Percentiles rank a stretch among this genome's conserved stretches.
Conservation (phyloP, 92 coral and sea anemone genomes). For the Zoanthus sansibaricus region DNA sequence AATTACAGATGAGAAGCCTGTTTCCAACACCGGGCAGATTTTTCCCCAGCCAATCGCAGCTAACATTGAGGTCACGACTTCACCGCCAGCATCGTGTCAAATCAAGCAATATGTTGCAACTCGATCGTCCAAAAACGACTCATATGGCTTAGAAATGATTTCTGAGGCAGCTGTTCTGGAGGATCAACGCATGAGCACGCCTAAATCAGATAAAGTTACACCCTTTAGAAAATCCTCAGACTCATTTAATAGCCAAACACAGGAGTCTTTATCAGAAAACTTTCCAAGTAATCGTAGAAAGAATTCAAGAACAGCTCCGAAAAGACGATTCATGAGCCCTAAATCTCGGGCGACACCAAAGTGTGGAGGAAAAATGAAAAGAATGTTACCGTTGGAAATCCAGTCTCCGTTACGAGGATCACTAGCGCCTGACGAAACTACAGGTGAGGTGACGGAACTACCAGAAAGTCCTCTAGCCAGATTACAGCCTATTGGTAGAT, state of each 20-base stretch:
- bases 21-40: neutral
- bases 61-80: conserved; percentile 32
- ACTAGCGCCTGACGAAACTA: neutral
- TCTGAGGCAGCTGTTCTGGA: conserved; percentile 13
- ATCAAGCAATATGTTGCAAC: conserved; percentile 7
- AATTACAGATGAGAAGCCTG: neutral
- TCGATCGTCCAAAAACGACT: neutral
- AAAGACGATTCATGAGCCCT: neutral
- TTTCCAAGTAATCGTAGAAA: neutral
- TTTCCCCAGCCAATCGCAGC: conserved; percentile 24
- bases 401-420: neutral
- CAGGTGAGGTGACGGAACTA: neutral
- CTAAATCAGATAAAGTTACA: neutral
- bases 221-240: neutral
- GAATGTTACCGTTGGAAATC: neutral
- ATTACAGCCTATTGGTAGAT: neutral
- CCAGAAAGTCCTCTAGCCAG: conserved; percentile 28
- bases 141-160: conserved; percentile 1
- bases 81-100: conserved; percentile 14
- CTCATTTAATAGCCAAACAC: neutral
- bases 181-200: neutral
- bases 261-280: neutral
- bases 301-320: neutral
- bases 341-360: neutral
- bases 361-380: neutral